Conservation (phyloP, 2,888 invertebrate species). For the Anoncus sp. region DNA sequence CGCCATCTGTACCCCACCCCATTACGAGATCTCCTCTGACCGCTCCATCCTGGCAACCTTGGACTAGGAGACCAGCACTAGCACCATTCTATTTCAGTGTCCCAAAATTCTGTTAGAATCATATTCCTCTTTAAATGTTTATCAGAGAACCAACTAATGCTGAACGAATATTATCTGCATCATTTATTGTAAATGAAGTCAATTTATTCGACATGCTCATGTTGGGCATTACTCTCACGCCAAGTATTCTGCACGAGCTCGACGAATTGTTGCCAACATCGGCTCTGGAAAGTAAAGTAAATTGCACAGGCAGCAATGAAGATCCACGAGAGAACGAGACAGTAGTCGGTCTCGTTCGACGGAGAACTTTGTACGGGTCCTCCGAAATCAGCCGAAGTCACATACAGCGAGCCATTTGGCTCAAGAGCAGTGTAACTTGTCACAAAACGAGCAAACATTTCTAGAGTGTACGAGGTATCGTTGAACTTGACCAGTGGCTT, state of each 20-base stretch:
- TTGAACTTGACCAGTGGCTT: constrained; percentile 93
- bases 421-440: constrained; percentile 90
- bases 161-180: background rate
- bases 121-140: background rate
- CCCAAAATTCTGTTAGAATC: too few species aligned
- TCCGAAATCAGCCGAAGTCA: constrained; percentile 90
- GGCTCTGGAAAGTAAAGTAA: constrained; percentile 91
- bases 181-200: background rate
- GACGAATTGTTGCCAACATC: constrained; percentile 91
- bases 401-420: constrained; percentile 87
- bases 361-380: constrained; percentile 93
- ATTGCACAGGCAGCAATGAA: constrained; percentile 91
- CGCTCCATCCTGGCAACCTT: too few species aligned
- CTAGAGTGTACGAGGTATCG: constrained; percentile 91
- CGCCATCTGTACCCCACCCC: too few species aligned
- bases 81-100: too few species aligned
- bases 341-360: constrained; percentile 91
- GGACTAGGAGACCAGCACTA: too few species aligned
- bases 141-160: background rate
- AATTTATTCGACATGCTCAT: constrained; percentile 89
- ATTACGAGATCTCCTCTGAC: too few species aligned
- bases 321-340: constrained; percentile 92
- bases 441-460: constrained; percentile 91
- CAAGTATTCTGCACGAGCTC: constrained; percentile 94
- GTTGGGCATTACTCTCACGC: constrained; percentile 94